Evolutionary conservation across 2,113 vertebrate species (phyloP).

Genomic region (Neotragus moschatus): DNA sequence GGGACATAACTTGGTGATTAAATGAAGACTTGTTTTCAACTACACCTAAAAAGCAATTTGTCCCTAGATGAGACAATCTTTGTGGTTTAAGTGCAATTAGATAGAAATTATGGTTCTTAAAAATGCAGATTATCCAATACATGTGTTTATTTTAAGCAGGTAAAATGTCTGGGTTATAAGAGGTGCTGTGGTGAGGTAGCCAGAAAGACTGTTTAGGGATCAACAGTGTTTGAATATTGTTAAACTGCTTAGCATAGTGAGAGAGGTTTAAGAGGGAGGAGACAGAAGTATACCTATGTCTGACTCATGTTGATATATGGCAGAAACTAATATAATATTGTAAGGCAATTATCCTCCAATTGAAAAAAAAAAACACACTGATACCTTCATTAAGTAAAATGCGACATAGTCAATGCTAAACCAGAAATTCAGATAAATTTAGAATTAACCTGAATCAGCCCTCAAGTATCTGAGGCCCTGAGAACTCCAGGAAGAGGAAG

Average conservation of each 20-base stretch:
- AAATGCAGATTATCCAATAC: background rate
- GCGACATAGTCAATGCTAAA: background rate
- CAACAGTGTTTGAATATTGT: background rate
- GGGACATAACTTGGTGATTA: background rate
- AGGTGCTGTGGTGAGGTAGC: fast-evolving
- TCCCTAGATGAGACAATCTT: background rate
- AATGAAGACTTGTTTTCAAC: background rate
- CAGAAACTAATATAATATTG: background rate
- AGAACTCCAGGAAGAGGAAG: background rate
- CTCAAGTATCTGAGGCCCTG: background rate
- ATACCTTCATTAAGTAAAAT: background rate
- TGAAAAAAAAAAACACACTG: background rate
- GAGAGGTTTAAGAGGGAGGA: background rate
- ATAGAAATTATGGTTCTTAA: background rate
- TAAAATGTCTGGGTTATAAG: background rate
- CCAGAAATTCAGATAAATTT: background rate
- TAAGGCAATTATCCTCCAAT: background rate
- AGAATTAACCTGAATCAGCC: background rate
- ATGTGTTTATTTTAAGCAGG: background rate
- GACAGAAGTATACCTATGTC: background rate
- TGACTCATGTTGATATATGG: background rate
- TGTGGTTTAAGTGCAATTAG: background rate
- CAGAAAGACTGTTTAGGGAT: background rate
- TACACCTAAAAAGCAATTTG: background rate
- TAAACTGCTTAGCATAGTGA: background rate